A percentile compares a stretch with the other conserved stretches of the same genome.
Conservation (phyloP, 92 coral and sea anemone species). For the Actinostola sp. region DNA sequence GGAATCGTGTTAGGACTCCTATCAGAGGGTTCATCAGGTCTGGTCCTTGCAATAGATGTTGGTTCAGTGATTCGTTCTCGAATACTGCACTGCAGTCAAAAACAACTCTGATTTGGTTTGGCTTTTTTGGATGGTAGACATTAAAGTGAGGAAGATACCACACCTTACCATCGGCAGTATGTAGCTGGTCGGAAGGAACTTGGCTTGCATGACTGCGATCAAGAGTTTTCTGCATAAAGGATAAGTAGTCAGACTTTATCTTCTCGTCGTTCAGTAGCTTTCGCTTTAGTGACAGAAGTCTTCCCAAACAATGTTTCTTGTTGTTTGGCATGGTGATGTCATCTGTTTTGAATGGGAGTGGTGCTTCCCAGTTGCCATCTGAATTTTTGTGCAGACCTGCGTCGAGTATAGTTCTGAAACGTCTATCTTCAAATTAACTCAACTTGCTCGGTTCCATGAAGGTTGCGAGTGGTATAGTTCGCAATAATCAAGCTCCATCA, state of each 20-base stretch:
- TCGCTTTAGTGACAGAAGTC: slow-evolving; percentile 40
- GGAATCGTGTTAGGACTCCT: no score
- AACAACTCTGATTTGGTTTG: no score
- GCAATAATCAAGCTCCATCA: slow-evolving; percentile 53
- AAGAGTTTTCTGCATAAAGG: slow-evolving; percentile 30
- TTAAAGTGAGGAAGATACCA: no score
- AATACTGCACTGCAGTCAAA: no score
- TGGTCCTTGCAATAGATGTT: no score
- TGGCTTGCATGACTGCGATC: slow-evolving; percentile 39
- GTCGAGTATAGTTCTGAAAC: slow-evolving; percentile 17
- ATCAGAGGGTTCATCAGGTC: no score
- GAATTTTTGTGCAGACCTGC: slow-evolving; percentile 19
- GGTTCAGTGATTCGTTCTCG: no score
- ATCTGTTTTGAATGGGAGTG: slow-evolving; percentile 48
- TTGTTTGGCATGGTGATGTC: slow-evolving; percentile 28
- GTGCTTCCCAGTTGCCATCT: slow-evolving; percentile 49
- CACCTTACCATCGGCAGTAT: not conserved
- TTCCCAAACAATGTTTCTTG: slow-evolving; percentile 22
- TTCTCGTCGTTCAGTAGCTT: slow-evolving; percentile 20
- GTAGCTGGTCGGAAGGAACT: not conserved
- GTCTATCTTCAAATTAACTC: slow-evolving; percentile 37
- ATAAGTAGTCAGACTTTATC: slow-evolving; percentile 16
- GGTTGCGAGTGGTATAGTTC: slow-evolving; percentile 27
- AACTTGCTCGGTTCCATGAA: slow-evolving; percentile 30
- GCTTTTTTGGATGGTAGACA: no score